These are phyloP conservation scores for Meta bourneti DNA, from an alignment of 2,888 invertebrate genomes.

Conservation along the genomic window DNA sequence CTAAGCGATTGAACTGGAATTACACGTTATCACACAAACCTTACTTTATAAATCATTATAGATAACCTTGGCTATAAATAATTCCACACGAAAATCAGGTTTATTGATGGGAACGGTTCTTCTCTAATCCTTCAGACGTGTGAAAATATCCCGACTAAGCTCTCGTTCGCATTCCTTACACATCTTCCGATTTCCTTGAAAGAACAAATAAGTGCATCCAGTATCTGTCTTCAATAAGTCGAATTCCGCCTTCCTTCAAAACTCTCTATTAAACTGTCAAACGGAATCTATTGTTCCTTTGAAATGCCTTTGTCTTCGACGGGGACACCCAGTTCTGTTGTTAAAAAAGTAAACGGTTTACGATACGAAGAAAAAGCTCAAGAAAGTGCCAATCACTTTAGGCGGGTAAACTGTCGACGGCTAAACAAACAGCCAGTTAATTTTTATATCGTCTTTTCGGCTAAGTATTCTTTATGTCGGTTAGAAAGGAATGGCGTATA, in stretches of 20 bases:
- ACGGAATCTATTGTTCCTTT: slow-evolving; percentile 47
- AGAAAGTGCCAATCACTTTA: slow-evolving; percentile 11
- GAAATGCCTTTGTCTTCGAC: slow-evolving; percentile 46
- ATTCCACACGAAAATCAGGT: background rate
- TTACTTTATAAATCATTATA: background rate
- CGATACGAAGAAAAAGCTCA: background rate
- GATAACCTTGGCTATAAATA: background rate
- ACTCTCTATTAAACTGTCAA: slow-evolving; percentile 56
- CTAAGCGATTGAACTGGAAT: background rate
- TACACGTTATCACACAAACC: background rate
- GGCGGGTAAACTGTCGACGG: slow-evolving; percentile 22
- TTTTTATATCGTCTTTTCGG: slow-evolving; percentile 11
- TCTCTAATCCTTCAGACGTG: background rate
- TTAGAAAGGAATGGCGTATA: background rate
- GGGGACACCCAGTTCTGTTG: slow-evolving; percentile 3
- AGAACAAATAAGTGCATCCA: background rate
- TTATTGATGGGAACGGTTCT: background rate
- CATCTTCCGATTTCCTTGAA: background rate
- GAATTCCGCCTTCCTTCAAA: slow-evolving; percentile 32
- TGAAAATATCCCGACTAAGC: background rate
- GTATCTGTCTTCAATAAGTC: background rate
- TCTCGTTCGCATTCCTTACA: background rate
- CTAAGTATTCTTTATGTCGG: background rate
- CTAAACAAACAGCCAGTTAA: slow-evolving; percentile 46
- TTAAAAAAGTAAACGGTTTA: background rate